A percentile compares a stretch with the other conserved stretches of the same genome.
Conservation (phyloP, 2,797 vertebrate species). For the Borostomias antarcticus region DNA sequence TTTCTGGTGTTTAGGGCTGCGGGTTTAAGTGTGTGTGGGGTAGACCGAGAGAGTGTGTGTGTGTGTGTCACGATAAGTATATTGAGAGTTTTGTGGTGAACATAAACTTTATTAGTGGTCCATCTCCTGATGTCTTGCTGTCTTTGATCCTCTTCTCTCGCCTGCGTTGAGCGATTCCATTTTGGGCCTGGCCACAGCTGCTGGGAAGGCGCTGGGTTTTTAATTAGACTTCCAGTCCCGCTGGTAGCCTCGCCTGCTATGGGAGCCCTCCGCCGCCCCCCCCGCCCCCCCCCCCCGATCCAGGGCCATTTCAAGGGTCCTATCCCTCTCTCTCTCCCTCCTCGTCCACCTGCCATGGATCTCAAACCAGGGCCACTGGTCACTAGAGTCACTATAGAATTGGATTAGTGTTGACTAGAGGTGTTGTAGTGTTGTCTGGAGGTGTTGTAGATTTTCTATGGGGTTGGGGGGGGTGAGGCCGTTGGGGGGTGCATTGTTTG, state of each 20-base stretch:
- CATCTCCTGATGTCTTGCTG: conserved; percentile 21
- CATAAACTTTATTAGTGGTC: background rate
- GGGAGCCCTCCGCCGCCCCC: conserved; percentile 30
- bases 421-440: no score
- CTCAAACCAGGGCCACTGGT: background rate
- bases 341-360: conserved; percentile 15
- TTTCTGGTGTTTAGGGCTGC: background rate
- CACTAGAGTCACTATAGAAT: background rate
- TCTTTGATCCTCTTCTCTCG: conserved; percentile 46
- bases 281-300: conserved; percentile 25
- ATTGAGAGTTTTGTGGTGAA: conserved; percentile 12
- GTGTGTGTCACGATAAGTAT: conserved; percentile 18
- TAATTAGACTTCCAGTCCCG: conserved; percentile 79
- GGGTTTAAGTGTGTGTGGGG: background rate
- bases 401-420: background rate
- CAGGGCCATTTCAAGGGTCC: conserved; percentile 45
- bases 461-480: no score
- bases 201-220: conserved; percentile 74
- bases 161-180: conserved; percentile 68
- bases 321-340: conserved; percentile 24
- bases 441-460: no score
- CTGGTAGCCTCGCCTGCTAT: conserved; percentile 53
- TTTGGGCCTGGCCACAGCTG: conserved; percentile 81
- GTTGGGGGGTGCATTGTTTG: background rate
- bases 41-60: background rate